Evolutionary conservation across 2,888 invertebrate species (phyloP), one percentile per base, ranked within the genome.

Genomic region (Heliconius erato): DNA sequence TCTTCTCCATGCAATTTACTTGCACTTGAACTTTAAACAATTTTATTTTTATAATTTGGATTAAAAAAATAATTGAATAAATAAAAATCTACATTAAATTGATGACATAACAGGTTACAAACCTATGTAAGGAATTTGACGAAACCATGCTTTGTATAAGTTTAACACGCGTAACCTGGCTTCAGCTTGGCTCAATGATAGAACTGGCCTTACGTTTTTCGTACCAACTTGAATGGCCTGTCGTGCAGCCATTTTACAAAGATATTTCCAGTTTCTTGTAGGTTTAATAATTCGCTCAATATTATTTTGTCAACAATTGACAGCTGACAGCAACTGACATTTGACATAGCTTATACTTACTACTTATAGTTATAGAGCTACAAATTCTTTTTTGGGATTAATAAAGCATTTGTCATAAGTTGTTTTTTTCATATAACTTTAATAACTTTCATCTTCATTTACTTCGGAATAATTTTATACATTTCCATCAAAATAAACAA

Each of bases 61-160:
- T n/a, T n/a, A n/a, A 49, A 49, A 16, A 19, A 19, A 54, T 54
- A 19, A 54, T 54, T 54, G 19, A 19, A 19, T 19, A 19, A 6
- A 19, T 23, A 54, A 54, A 12, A 54, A 54, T 19, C 23, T 54
- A 54, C 76, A 74, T 35, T 4, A 28, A 78, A 80, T 72, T 89
- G 93, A 95, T 95, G 95, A 95, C 95, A 95, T 95, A 95, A 95
- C 91, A 93, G 87, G 87, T 82, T 88, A 96, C 97, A 96, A 96
- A 99, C 99, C 97, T 89, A 99, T 96, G 91, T 97, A 97, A 12
- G 99, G 99, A 84, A 99, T 96, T 94, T 99, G 98, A 86, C 99
- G 97, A 94, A 98, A 98, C 99, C 99, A 99, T 82, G 99, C 98
- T 95, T 98, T 98, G 93, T 99, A 99, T 81, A 99, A 96, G 92